Base-by-base conservation (phyloP, 2,888 invertebrate species). In the Agrochola circellaris region DNA sequence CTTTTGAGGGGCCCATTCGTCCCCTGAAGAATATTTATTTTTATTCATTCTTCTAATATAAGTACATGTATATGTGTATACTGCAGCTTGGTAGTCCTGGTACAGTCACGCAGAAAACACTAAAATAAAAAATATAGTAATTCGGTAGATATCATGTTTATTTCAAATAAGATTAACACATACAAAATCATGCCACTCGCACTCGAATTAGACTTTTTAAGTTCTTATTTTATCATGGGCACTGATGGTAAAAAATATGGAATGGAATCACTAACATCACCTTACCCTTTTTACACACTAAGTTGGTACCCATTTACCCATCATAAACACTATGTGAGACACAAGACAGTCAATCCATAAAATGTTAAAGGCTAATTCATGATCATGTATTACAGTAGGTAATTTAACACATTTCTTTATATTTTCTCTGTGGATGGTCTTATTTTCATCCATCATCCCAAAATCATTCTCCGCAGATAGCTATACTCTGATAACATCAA, bases 391-490 rank as follows among this genome's bases (percentile, higher is more conserved):
- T 5, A 48, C 45, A 67, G 9, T 51, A n/a, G n/a, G n/a, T n/a
- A n/a, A n/a, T n/a, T n/a, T n/a, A 51, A 51, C 20, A 30, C 1
- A 15, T 48, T 48, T 4, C 23, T 54, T 6, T 23, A 6, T 67
- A 30, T 48, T 56, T 64, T n/a, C 48, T 56, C 1, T n/a, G 17
- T 9, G 15, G 15, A 45, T 48, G 15, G 6, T 56, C 6, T 26
- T 23, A 67, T 64, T 61, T 68, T 42, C 51, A 34, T 67, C 20
- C 26, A 82, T n/a, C 48, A 56, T 77, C 67, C 5, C 17, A 67
- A 72, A 64, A 73, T 84, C 60, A 75, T 78, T 75, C 68, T 69
- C 26, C 54, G 1, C 23, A 61, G 61, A 85, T 82, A 80, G 7
- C 13, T 2, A 7, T 38, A 34, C 48, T 15, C 20, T 6, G 86